Conservation (phyloP, 1,140 invertebrate species). For the Pachypeltis micranthus region DNA sequence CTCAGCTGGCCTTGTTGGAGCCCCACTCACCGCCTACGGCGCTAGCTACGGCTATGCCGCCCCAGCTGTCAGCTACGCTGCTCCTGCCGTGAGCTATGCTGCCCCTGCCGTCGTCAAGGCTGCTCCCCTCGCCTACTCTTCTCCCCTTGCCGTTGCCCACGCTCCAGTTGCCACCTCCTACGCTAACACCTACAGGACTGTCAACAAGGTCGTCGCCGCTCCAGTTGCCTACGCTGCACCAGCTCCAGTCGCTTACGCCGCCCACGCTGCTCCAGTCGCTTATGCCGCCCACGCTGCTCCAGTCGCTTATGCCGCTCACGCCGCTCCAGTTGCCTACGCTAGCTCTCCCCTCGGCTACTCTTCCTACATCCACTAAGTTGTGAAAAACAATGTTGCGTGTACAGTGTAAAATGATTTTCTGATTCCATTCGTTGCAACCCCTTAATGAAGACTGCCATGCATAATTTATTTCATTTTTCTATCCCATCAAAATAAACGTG, state of each 20-base stretch:
- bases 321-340: not conserved
- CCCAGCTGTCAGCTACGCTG: not conserved
- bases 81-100: too few relatives aligned
- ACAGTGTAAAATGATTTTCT: not conserved
- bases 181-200: not conserved
- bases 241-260: not conserved
- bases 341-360: not conserved
- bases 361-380: not conserved
- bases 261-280: not conserved
- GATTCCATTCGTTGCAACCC: not conserved
- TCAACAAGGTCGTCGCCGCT: not conserved
- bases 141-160: not conserved
- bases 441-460: not conserved
- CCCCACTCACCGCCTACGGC: not conserved
- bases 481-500: not conserved
- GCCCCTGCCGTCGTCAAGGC: not conserved
- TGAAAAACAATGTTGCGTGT: not conserved
- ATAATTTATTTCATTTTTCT: not conserved
- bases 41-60: not conserved
- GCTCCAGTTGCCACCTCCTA: not conserved
- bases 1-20: not conserved
- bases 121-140: not conserved
- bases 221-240: not conserved
- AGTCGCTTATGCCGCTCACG: not conserved
- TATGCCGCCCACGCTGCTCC: not conserved